Evolutionary conservation across 2,797 vertebrate genomes (phyloP).

Genomic region (Sebastes minor): DNA sequence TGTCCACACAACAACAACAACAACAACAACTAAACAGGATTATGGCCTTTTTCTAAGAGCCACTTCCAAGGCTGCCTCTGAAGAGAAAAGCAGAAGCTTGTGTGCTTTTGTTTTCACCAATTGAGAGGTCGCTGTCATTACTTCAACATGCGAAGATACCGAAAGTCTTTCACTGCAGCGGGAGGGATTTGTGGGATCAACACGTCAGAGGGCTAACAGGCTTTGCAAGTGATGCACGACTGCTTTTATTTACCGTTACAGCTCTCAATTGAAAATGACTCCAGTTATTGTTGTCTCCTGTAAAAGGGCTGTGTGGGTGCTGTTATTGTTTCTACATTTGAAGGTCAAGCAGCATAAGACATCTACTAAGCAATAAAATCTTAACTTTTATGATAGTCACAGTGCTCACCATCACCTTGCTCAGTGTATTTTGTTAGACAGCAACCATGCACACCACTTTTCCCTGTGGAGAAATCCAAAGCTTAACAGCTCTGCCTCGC

Average conservation of each 20-base stretch:
- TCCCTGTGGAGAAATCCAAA: background rate
- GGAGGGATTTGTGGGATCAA: background rate
- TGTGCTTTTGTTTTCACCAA: background rate
- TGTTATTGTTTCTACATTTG: background rate
- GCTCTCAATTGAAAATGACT: background rate
- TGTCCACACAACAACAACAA: constrained; percentile 27
- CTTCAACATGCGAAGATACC: background rate
- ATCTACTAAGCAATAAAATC: background rate
- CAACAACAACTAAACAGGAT: constrained; percentile 20
- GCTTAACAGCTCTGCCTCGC: background rate
- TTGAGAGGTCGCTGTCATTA: background rate
- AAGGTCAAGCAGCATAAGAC: background rate
- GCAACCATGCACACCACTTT: background rate
- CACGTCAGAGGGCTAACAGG: background rate
- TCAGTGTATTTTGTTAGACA: background rate
- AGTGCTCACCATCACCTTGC: background rate
- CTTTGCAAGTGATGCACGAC: background rate
- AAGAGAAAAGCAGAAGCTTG: constrained; percentile 9
- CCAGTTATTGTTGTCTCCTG: background rate
- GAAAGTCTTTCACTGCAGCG: background rate
- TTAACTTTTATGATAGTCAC: background rate
- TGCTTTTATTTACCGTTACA: background rate
- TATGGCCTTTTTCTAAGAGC: background rate
- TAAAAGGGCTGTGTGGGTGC: background rate
- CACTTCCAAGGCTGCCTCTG: background rate